Percentiles rank a stretch among this genome's conserved stretches.
These are phyloP conservation scores for Brachyhypopomus occidentalis DNA, from an alignment of 2,113 vertebrate genomes.

Conservation along the genomic window DNA sequence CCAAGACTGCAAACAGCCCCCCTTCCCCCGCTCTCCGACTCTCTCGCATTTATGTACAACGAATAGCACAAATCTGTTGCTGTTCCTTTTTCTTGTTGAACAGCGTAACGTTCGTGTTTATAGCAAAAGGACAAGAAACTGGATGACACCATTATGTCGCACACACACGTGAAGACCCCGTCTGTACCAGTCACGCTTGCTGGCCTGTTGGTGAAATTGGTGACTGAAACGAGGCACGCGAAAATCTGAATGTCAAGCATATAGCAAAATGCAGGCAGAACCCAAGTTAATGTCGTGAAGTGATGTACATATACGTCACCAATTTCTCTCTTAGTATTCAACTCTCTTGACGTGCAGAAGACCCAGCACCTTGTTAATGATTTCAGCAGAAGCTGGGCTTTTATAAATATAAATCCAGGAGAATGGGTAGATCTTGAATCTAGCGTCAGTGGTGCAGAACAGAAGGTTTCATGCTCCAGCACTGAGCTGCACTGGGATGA, in stretches of 20 bases:
- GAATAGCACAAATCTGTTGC: not conserved
- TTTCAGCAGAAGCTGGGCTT: constrained; percentile 8
- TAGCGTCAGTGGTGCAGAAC: constrained; percentile 49
- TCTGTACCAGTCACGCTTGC: not conserved
- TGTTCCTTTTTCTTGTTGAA: not conserved
- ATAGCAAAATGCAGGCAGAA: no score
- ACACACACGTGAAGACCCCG: not conserved
- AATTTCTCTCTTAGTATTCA: not conserved
- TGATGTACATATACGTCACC: no score
- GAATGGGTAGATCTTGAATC: constrained; percentile 8
- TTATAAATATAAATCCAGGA: constrained; percentile 25
- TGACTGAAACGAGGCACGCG: not conserved
- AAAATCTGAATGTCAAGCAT: no score
- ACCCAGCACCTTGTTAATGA: constrained; percentile 10
- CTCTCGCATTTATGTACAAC: not conserved
- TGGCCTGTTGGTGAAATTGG: not conserved
- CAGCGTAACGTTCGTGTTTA: not conserved
- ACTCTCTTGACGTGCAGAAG: not conserved
- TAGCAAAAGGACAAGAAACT: no score
- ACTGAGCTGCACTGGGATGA: constrained; percentile 47
- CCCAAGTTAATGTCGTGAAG: no score
- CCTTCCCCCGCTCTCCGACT: not conserved
- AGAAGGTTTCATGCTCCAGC: constrained; percentile 59
- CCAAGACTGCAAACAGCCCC: constrained; percentile 27
- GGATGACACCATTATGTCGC: not conserved